phyloP scores from a whole-genome alignment of 1,140 invertebrate genomes.

The Pseudachorutes palmiensis region DNA sequence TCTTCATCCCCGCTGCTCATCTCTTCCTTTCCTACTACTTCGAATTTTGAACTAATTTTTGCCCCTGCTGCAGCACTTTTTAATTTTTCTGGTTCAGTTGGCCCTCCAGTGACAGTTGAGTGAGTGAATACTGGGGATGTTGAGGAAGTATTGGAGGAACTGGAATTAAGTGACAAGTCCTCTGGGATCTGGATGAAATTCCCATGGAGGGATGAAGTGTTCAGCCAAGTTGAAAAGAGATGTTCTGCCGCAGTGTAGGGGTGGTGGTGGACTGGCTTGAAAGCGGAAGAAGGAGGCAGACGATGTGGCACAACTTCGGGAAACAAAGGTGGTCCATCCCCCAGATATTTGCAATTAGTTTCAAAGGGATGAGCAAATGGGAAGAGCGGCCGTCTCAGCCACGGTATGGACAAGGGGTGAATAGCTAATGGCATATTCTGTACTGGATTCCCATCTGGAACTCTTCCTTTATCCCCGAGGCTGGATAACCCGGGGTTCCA shows the following conservation, averaged over 20 bases:
- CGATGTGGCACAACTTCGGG: not conserved
- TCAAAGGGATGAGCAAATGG: conserved; percentile 33
- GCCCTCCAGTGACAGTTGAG: too few species aligned
- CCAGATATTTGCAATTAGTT: conserved; percentile 28
- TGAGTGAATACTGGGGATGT: not conserved
- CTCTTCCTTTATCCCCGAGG: conserved; percentile 39
- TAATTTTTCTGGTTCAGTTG: too few species aligned
- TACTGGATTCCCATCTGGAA: conserved; percentile 22
- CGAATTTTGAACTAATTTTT: too few species aligned
- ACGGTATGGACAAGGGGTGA: conserved; percentile 33
- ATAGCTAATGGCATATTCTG: conserved; percentile 26
- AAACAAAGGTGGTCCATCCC: not conserved
- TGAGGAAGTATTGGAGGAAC: not conserved
- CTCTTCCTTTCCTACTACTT: not conserved
- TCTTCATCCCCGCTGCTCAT: conserved; percentile 46
- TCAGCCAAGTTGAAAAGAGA: conserved; percentile 35
- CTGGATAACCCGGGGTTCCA: conserved; percentile 42
- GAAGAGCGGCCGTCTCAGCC: conserved; percentile 30
- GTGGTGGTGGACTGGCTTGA: conserved; percentile 14
- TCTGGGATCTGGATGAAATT: conserved; percentile 19
- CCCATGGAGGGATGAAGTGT: conserved; percentile 9
- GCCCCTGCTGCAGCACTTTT: too few species aligned
- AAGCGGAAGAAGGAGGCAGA: conserved; percentile 21
- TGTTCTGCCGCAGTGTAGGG: conserved; percentile 21
- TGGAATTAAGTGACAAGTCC: conserved; percentile 26